phyloP scores from a whole-genome alignment of 2,113 vertebrate genomes.

The Sphaerodactylus townsendi region DNA sequence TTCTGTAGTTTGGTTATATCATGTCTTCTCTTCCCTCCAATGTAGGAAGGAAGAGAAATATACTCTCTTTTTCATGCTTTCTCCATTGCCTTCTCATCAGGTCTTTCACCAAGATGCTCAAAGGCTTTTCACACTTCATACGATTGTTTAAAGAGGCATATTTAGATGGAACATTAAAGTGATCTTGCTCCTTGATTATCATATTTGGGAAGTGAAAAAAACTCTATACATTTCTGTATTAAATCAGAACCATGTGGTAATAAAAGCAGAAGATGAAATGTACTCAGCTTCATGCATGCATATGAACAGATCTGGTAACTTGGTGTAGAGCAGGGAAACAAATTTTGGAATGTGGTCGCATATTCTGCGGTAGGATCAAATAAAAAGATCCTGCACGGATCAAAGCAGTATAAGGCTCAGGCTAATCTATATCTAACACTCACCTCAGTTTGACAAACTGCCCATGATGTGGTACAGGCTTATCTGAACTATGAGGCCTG shows the following conservation, averaged over 20 bases:
- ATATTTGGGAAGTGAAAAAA: constrained; percentile 45
- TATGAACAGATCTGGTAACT: constrained; percentile 10
- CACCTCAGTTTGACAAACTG: constrained; percentile 57
- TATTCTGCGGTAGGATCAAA: constrained; percentile 44
- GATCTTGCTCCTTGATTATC: constrained; percentile 30
- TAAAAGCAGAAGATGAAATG: not conserved
- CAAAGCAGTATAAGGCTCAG: constrained; percentile 39
- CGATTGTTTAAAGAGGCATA: constrained; percentile 45
- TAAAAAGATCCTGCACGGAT: constrained; percentile 30
- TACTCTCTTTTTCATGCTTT: not conserved
- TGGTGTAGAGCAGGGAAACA: constrained; percentile 10
- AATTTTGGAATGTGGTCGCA: constrained; percentile 34
- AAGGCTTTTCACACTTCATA: constrained; percentile 62
- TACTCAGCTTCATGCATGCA: not conserved
- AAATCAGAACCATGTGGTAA: constrained; percentile 16
- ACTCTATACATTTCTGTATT: constrained; percentile 22
- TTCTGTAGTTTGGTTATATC: not conserved
- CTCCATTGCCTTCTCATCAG: constrained; percentile 44
- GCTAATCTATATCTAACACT: constrained; percentile 51
- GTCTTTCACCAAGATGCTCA: constrained; percentile 46
- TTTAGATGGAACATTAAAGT: constrained; percentile 45
- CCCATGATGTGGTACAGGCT: constrained; percentile 64
- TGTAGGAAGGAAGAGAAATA: constrained; percentile 8
- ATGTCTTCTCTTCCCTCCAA: constrained; percentile 12
- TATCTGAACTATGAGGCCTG: constrained; percentile 41